Evolutionary conservation across 1,140 invertebrate species (phyloP).

Genomic region (Tetramorium parvispinum): DNA sequence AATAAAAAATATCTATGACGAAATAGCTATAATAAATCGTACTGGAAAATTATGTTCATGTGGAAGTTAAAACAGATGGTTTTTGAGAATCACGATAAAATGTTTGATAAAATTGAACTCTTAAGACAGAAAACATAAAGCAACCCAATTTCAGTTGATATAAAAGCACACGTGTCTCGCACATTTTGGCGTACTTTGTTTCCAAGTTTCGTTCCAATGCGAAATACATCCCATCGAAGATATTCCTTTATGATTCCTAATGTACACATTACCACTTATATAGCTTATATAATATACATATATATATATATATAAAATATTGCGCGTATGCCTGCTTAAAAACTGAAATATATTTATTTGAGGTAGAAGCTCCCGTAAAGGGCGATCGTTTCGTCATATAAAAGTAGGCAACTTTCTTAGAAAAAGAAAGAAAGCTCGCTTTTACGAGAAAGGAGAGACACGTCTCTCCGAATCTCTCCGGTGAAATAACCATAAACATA

Average conservation of each 20-base stretch:
- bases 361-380: background rate
- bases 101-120: background rate
- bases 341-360: background rate
- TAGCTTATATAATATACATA: background rate
- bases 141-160: background rate
- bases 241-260: constrained; percentile 21
- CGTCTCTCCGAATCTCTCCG: constrained; percentile 14
- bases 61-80: background rate
- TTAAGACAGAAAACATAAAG: background rate
- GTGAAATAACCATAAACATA: constrained; percentile 35
- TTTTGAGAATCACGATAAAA: background rate
- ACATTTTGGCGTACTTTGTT: background rate
- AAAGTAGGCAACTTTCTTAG: background rate
- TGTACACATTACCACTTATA: constrained; percentile 6
- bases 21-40: background rate
- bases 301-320: background rate
- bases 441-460: constrained; percentile 5
- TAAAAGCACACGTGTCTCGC: background rate
- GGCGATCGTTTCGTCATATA: background rate
- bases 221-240: background rate
- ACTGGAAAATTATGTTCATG: background rate
- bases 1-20: constrained; percentile 1
- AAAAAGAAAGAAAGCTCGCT: background rate
- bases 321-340: background rate
- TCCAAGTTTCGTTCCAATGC: constrained; percentile 1